These are phyloP conservation scores for Xiphorhynchus elegans DNA, from an alignment of 2,113 vertebrate species.

Conservation along the genomic window DNA sequence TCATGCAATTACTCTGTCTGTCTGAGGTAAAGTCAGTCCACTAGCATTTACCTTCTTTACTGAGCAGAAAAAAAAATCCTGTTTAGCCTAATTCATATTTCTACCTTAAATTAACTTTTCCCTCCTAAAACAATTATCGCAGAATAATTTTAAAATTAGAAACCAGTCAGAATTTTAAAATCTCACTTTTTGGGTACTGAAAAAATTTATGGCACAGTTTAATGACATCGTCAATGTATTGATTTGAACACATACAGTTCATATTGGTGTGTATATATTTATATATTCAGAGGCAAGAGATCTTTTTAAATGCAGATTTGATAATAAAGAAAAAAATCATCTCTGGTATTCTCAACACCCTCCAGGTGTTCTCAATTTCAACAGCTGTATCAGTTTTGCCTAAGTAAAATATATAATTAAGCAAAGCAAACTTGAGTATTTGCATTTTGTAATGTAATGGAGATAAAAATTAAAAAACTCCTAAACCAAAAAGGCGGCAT, in stretches of 20 bases:
- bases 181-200: background rate
- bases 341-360: background rate
- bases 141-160: background rate
- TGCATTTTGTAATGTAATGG: background rate
- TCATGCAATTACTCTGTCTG: background rate
- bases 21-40: background rate
- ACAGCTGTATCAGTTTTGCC: background rate
- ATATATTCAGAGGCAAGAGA: background rate
- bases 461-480: background rate
- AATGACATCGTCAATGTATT: background rate
- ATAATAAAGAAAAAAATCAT: background rate
- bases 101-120: background rate
- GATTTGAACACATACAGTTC: background rate
- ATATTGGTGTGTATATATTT: background rate
- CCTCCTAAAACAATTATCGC: background rate
- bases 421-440: background rate
- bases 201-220: background rate
- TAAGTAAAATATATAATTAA: background rate
- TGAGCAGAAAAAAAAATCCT: background rate
- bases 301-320: background rate
- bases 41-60: background rate
- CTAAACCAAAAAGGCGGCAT: background rate
- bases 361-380: background rate
- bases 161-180: background rate
- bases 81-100: background rate